Evolutionary conservation across 2,113 vertebrate species (phyloP), one percentile per base, ranked within the genome.

Genomic region (Tretioscincus oriximinensis): DNA sequence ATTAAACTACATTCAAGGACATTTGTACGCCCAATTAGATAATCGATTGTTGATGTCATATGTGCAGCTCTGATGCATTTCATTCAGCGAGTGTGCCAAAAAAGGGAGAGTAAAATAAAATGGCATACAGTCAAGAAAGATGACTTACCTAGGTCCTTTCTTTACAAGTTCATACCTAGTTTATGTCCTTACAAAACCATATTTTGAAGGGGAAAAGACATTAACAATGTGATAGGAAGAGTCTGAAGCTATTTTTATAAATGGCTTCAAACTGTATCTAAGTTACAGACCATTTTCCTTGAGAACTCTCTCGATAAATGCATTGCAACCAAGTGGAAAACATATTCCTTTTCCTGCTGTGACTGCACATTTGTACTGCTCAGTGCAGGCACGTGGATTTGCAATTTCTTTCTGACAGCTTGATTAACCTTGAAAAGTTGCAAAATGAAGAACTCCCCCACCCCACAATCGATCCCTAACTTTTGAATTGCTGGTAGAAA

Each of bases 371-470:
- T 93, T 93, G 81, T 90, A 84, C 78, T 90, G 79, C 82, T 88
- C 79, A 88, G 84, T 73, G 82, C 89, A 89, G 85, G 80, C 88
- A 85, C 73, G 83, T 84, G 64, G 85, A 89, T 90, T 92, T 92
- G 85, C 85, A 84, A 81, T 91, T 92, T 87, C 65, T 86, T 91
- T 72, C 86, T 85, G 91, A 83, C 89, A 91, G 84, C 64, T 90
- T 93, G 90, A 91, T 91, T 91, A 92, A 93, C 88, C 89, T 90
- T 92, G 90, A 90, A 85, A 90, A 90, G 85, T 72, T 91, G 8
- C 41, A 87, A 91, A 88, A 86, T 18, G 12, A 68, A 85, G 73
- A 67, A 78, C 65, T 49, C 75, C 71, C 84, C n/a, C 65, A 35
- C 75, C 71, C 84, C 7, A 24, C 66, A 45, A 72, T 89, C 69